Conservation (phyloP, 1,140 invertebrate genomes). For the Homarus americanus region DNA sequence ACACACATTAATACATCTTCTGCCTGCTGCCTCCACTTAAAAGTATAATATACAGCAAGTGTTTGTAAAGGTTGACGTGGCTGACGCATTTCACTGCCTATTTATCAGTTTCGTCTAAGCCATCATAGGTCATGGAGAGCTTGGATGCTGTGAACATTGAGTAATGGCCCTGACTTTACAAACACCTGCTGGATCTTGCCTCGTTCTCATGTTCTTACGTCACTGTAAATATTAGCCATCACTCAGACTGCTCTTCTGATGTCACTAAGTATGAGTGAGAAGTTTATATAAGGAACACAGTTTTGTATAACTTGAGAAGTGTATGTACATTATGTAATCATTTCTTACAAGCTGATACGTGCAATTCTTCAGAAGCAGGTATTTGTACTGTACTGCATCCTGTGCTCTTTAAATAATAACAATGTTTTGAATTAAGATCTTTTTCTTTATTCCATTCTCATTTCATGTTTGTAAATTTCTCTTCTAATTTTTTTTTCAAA, state of each 20-base stretch:
- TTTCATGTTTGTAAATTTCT: neutral
- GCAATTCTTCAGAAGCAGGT: constrained; percentile 59
- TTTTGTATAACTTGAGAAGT: constrained; percentile 66
- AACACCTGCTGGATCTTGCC: neutral
- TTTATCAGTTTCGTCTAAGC: constrained; percentile 5
- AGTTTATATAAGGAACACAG: constrained; percentile 69
- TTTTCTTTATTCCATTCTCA: neutral
- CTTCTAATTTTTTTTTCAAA: neutral
- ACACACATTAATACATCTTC: constrained; percentile 27
- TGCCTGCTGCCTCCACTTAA: neutral
- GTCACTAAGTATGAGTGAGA: constrained; percentile 51
- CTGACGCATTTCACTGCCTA: neutral
- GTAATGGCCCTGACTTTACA: constrained; percentile 12
- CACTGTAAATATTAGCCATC: constrained; percentile 62
- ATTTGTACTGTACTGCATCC: constrained; percentile 60
- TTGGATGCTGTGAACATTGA: too few relatives aligned
- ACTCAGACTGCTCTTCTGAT: constrained; percentile 54
- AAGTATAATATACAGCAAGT: constrained; percentile 13
- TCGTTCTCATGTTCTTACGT: constrained; percentile 16
- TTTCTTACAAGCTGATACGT: constrained; percentile 51
- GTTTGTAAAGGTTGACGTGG: constrained; percentile 2
- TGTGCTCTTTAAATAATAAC: constrained; percentile 64
- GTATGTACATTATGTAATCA: constrained; percentile 53
- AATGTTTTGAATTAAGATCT: constrained; percentile 52
- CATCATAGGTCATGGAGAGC: neutral